Conservation (phyloP, 2,797 vertebrate genomes). For the Pelobates cultripes region DNA sequence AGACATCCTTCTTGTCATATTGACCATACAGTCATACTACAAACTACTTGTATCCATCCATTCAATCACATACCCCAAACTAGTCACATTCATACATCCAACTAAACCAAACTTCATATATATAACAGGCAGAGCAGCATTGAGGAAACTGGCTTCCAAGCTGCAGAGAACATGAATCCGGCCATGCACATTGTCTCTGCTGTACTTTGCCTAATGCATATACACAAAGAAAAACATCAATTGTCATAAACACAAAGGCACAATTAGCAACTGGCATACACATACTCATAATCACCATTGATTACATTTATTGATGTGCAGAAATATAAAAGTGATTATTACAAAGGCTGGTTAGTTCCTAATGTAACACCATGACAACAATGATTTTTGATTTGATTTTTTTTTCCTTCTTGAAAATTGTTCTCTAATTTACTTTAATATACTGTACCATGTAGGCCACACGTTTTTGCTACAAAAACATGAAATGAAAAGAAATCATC, state of each 20-base stretch:
- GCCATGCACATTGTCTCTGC: no score
- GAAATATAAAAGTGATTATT: not conserved
- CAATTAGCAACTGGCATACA: not conserved
- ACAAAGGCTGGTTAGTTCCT: not conserved
- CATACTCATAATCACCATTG: not conserved
- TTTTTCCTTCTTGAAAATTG: not conserved
- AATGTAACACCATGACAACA: not conserved
- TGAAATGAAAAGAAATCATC: no score
- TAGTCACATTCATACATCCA: no score
- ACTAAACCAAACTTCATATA: no score
- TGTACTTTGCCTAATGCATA: not conserved
- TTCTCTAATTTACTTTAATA: not conserved
- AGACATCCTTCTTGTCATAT: no score
- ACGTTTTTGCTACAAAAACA: no score
- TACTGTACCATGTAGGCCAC: not conserved
- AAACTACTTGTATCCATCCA: no score
- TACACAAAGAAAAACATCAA: not conserved
- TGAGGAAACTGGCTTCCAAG: no score
- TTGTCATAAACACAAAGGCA: not conserved
- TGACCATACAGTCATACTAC: no score
- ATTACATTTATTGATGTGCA: constrained; percentile 21
- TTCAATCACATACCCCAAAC: no score
- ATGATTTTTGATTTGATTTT: constrained; percentile 1
- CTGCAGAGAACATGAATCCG: no score
- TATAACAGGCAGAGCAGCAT: no score